Evolutionary conservation across 2,888 invertebrate species (phyloP).

Genomic region (Callosobruchus maculatus): DNA sequence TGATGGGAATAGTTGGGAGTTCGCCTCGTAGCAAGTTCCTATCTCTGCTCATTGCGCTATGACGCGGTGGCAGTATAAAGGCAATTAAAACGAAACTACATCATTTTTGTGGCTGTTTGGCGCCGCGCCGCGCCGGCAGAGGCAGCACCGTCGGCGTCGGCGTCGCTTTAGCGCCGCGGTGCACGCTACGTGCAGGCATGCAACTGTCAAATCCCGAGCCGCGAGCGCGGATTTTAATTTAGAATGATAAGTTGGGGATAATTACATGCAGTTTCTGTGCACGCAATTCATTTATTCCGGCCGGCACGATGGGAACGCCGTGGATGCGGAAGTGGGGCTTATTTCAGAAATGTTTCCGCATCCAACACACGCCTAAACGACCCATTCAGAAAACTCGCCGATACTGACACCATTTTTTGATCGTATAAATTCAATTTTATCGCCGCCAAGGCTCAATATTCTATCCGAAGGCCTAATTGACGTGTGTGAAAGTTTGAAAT

Average conservation of each 20-base stretch:
- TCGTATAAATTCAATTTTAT: too few relatives aligned
- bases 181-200: constrained; percentile 22
- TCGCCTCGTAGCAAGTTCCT: too few relatives aligned
- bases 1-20: too few relatives aligned
- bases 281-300: constrained; percentile 22
- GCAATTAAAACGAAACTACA: background rate
- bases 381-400: too few relatives aligned
- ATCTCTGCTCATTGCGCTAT: too few relatives aligned
- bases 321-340: background rate
- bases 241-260: constrained; percentile 32
- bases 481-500: too few relatives aligned
- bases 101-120: background rate
- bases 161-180: background rate
- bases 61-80: background rate
- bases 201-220: constrained; percentile 30
- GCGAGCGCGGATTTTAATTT: constrained; percentile 32
- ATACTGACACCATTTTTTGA: too few relatives aligned
- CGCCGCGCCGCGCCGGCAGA: background rate
- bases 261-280: constrained; percentile 27
- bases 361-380: background rate
- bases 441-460: too few relatives aligned
- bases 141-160: background rate
- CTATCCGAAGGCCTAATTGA: too few relatives aligned
- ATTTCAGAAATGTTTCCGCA: background rate
- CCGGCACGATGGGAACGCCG: background rate